These are phyloP conservation scores for Cheilosia urbana DNA, from an alignment of 2,888 invertebrate species.

Conservation along the genomic window DNA sequence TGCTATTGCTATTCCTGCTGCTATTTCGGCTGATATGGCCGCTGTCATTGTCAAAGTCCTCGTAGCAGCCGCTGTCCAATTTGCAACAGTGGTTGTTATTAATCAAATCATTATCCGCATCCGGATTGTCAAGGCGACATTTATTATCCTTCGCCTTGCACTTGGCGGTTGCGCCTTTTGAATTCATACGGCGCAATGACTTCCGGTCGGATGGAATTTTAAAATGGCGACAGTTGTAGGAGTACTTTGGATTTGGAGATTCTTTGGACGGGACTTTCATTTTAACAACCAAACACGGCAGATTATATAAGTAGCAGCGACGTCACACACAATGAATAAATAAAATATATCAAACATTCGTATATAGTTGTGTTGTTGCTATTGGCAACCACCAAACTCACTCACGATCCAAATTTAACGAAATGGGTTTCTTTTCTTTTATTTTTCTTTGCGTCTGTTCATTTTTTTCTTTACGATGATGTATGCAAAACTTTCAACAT, in stretches of 20 bases:
- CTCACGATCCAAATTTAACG: conserved; percentile 62
- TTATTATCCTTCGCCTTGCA: conserved; percentile 46
- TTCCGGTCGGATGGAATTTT: conserved; percentile 57
- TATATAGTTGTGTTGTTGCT: conserved; percentile 3
- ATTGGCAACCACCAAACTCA: conserved; percentile 34
- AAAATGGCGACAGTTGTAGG: conserved; percentile 62
- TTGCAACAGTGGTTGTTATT: conserved; percentile 53
- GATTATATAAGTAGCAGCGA: conserved; percentile 60
- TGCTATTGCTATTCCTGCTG: conserved; percentile 60
- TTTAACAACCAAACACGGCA: conserved; percentile 48
- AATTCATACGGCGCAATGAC: conserved; percentile 26
- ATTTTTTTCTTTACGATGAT: conserved; percentile 39
- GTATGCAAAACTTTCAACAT: conserved; percentile 68
- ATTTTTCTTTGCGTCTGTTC: conserved; percentile 28
- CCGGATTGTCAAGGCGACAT: conserved; percentile 50
- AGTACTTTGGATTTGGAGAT: conserved; percentile 51
- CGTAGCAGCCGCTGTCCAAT: conserved; percentile 45
- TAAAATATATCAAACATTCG: conserved; percentile 46
- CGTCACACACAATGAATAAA: conserved; percentile 46
- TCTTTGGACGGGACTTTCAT: conserved; percentile 69
- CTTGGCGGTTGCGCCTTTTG: conserved; percentile 45
- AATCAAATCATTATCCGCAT: conserved; percentile 58
- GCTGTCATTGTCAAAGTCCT: conserved; percentile 60
- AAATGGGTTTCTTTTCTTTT: conserved; percentile 43
- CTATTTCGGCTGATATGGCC: conserved; percentile 68